phyloP scores from a whole-genome alignment of 30 jellyfish, hydroid and myxozoan genomes.

The Phacellophora camtschatica region DNA sequence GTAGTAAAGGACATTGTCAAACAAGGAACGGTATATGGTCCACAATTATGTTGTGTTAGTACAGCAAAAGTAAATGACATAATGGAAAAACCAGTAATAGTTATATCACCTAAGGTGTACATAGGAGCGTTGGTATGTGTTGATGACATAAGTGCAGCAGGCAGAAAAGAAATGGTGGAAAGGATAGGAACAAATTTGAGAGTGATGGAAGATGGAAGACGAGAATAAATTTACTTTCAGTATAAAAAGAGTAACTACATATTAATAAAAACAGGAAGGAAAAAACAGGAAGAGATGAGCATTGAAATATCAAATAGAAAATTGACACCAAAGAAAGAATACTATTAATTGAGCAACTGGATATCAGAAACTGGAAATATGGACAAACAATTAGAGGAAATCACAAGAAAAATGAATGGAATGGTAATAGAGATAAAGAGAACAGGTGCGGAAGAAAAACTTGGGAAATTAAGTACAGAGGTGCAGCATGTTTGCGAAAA shows the following conservation, averaged over 20 bases:
- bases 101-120: not conserved
- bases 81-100: not conserved
- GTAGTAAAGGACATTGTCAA: not conserved
- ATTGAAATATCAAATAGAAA: slow-evolving; percentile 3
- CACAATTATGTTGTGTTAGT: not conserved
- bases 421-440: not conserved
- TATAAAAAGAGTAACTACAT: not conserved
- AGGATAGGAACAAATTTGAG: not conserved
- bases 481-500: not conserved
- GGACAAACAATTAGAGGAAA: slow-evolving; percentile 16
- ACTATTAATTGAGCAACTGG: slow-evolving; percentile 22
- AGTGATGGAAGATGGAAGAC: not conserved
- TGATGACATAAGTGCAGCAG: not conserved
- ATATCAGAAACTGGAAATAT: slow-evolving; percentile 7
- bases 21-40: not conserved
- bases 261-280: not conserved
- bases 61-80: not conserved
- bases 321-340: not conserved
- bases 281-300: slow-evolving; percentile 2
- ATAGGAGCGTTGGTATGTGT: not conserved
- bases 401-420: slow-evolving; percentile 11
- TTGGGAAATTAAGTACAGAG: not conserved
- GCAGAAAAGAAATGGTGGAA: not conserved
- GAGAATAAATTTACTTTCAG: not conserved
- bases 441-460: not conserved